Percentiles rank a stretch among this genome's conserved stretches.
Evolutionary conservation across 1,140 invertebrate species (phyloP).

Genomic region (Archivesica marissinica): DNA sequence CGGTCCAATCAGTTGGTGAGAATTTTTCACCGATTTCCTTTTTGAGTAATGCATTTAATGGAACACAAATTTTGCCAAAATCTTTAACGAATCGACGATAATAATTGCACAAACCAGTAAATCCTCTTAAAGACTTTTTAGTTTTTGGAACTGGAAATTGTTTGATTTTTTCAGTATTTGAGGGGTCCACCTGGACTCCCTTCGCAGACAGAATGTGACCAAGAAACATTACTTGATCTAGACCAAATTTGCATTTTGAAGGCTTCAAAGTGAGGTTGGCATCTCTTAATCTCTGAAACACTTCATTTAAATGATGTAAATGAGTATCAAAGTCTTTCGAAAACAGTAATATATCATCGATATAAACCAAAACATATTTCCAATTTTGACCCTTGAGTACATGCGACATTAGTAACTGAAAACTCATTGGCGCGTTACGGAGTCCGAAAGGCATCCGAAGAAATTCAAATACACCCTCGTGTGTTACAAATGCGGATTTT

Average conservation of each 20-base stretch:
- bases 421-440: slow-evolving; percentile 35
- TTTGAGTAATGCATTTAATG: slow-evolving; percentile 73
- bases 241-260: slow-evolving; percentile 60
- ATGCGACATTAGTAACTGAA: slow-evolving; percentile 55
- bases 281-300: slow-evolving; percentile 64
- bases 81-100: slow-evolving; percentile 81
- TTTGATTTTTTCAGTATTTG: slow-evolving; percentile 53
- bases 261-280: slow-evolving; percentile 60
- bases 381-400: slow-evolving; percentile 42
- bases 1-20: slow-evolving; percentile 65
- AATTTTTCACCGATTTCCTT: slow-evolving; percentile 49
- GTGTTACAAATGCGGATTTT: slow-evolving; percentile 63
- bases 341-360: slow-evolving; percentile 71
- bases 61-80: slow-evolving; percentile 76
- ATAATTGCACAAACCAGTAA: slow-evolving; percentile 84
- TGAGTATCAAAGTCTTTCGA: slow-evolving; percentile 61
- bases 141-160: slow-evolving; percentile 68
- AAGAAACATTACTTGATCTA: slow-evolving; percentile 51
- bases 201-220: slow-evolving; percentile 62
- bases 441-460: slow-evolving; percentile 62
- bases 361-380: slow-evolving; percentile 61
- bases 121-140: slow-evolving; percentile 80
- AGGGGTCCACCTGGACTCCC: slow-evolving; percentile 51
- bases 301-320: slow-evolving; percentile 59
- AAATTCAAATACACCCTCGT: slow-evolving; percentile 56